These are phyloP conservation scores for Nothura maculosa DNA, from an alignment of 2,797 vertebrate genomes.

Conservation along the genomic window DNA sequence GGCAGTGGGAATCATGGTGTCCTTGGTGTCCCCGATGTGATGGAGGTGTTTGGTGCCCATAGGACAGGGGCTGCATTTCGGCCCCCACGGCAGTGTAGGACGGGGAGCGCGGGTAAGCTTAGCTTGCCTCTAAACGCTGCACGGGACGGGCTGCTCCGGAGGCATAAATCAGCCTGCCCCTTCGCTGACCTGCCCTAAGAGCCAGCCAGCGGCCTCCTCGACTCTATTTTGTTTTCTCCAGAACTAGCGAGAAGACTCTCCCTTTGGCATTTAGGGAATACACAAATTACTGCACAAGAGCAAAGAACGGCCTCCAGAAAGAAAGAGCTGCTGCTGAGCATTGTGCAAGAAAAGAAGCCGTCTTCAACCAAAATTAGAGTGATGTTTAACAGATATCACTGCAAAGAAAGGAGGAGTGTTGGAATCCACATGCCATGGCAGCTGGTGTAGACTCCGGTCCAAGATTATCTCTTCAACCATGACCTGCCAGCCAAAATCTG, in stretches of 20 bases:
- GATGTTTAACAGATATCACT: not conserved
- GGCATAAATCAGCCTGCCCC: slow-evolving; percentile 61
- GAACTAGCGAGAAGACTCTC: not conserved
- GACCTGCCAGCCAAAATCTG: not conserved
- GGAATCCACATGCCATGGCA: accelerated
- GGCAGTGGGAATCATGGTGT: too few species aligned
- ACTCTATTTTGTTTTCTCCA: not conserved
- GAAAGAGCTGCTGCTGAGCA: not conserved
- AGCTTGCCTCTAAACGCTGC: not conserved
- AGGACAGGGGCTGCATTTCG: not conserved
- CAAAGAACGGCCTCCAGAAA: not conserved
- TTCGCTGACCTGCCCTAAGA: slow-evolving; percentile 42
- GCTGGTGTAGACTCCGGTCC: not conserved
- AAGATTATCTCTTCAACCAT: not conserved
- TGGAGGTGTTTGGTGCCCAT: not conserved
- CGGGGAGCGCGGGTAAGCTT: not conserved
- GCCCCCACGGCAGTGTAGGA: not conserved
- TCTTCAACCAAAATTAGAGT: not conserved
- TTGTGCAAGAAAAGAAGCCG: not conserved
- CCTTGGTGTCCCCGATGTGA: not conserved
- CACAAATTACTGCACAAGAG: slow-evolving; percentile 13
- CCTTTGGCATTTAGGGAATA: not conserved
- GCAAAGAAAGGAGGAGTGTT: not conserved
- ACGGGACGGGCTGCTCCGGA: slow-evolving; percentile 7
- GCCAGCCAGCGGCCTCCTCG: not conserved